These are phyloP conservation scores for Nixonia krombeini DNA, from an alignment of 1,140 invertebrate genomes.

Conservation along the genomic window DNA sequence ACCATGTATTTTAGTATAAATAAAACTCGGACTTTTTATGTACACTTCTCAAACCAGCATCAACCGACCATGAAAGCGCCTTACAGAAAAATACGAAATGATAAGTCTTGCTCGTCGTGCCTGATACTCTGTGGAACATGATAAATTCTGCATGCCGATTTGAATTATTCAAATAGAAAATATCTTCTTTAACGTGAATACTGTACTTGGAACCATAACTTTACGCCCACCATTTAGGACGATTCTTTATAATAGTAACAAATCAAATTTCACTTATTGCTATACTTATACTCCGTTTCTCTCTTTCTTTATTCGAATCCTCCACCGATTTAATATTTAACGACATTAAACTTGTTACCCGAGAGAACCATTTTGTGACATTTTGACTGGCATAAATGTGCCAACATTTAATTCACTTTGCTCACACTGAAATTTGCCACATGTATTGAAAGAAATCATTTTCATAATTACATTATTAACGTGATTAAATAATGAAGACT, in stretches of 20 bases:
- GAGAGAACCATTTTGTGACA: too few species aligned
- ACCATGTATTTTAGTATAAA: conserved; percentile 40
- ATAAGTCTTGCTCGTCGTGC: conserved; percentile 32
- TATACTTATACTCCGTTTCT: too few species aligned
- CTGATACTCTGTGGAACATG: conserved; percentile 25
- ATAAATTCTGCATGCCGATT: conserved; percentile 36
- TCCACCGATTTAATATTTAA: too few species aligned
- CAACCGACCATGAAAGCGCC: conserved; percentile 40
- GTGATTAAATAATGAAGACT: too few species aligned
- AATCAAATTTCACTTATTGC: background rate
- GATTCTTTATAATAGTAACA: background rate
- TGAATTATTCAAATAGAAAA: conserved; percentile 44
- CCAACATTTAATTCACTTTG: too few species aligned
- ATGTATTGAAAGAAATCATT: too few species aligned
- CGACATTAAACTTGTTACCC: too few species aligned
- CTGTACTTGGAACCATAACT: background rate
- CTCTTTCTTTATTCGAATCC: too few species aligned
- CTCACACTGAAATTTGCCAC: too few species aligned
- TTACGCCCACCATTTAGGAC: background rate
- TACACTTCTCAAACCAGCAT: conserved; percentile 35
- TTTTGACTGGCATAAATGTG: too few species aligned
- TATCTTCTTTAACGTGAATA: conserved; percentile 22
- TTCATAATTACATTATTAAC: too few species aligned
- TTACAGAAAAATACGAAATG: conserved; percentile 40
- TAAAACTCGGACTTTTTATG: conserved; percentile 35